Base-by-base conservation (phyloP, 2,113 vertebrate genomes). In the Electrona antarctica region DNA sequence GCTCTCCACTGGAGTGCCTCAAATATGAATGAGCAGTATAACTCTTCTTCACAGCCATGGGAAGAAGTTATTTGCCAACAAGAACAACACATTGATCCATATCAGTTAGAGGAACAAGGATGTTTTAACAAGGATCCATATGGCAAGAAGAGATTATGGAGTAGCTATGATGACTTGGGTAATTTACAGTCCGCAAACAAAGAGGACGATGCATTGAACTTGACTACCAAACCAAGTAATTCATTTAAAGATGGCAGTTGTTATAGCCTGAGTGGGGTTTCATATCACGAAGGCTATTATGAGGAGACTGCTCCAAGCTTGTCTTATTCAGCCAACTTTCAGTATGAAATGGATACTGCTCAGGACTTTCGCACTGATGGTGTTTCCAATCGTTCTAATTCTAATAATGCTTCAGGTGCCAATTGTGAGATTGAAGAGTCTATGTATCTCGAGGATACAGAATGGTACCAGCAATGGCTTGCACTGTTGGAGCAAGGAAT, bases 381-480 rank as follows among this genome's bases (percentile, higher is more conserved):
- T 2, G 78, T 85, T 15, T 90, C 91, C 76, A 92, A 94, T 76
- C 69, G 91, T 50, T 78, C 94, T 86, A 92, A 94, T 77, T 90
- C 94, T 83, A 95, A 92, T 78, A 91, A 67, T 73, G 91, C 77
- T 54, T 91, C 85, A 81, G 75, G 73, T 85, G 89, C 76, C 77
- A 90, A 93, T 78, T 84, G 49, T 80, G 94, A 90, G 77, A 71
- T 81, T 1, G 92, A 94, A 72, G 92, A 91, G n/a, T 82, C 91
- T 46, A 45, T 85, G 48, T 95, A 94, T 77, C 92, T 95, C 4
- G 91, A 92, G 74, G 93, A 95, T 56, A 88, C 85, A 68, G 94
- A 90, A 89, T 97, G 96, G 83, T 97, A 96, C 84, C 95, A 96
- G 68, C 94, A 96, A 71, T 99, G 97, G 97, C 93, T 97, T 65